Evolutionary conservation across 2,113 vertebrate genomes (phyloP), one percentile per base, ranked within the genome.

Genomic region (Vulpes lagopus): DNA sequence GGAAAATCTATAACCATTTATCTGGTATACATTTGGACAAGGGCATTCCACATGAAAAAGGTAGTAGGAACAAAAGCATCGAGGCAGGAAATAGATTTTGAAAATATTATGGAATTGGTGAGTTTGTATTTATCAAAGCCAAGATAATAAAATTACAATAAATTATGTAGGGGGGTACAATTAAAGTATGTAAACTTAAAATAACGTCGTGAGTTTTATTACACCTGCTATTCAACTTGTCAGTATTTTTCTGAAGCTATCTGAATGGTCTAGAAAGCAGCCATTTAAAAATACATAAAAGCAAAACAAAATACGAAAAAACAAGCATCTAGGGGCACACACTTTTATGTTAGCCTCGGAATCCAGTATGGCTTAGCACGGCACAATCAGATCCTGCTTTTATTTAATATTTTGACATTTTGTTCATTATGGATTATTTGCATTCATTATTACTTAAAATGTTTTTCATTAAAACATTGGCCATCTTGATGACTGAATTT

Each of bases 341-440:
- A n/a, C 51, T 69, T 71, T 89, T 89, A 27, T 20, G 83, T 85
- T 73, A 83, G 57, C 64, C 35, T 92, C 22, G 10, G 81, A 9
- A 8, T 81, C 51, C 69, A 49, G 4, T 8, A 78, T 32, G 25
- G 32, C 43, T 87, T 76, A 64, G 11, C 11, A 53, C 5, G 73
- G 11, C 4, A 65, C 65, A 55, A 2, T 79, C 11, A 35, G 55
- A 82, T 86, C 5, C 6, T 35, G 35, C 32, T 96, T 97, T 93
- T 51, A 62, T 69, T 96, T 92, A 89, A 91, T 95, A 81, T 88
- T 62, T 59, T 90, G 57, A 82, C 6, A 83, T 73, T 90, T 88
- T 62, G 19, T 82, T 86, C 74, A 74, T 30, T 12, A 20, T 83
- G 22, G 10, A 11, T 55, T 85, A 71, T 67, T 59, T 94, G 8